These are phyloP conservation scores for Prunella fulvescens DNA, from an alignment of 2,113 vertebrate species.

Conservation along the genomic window DNA sequence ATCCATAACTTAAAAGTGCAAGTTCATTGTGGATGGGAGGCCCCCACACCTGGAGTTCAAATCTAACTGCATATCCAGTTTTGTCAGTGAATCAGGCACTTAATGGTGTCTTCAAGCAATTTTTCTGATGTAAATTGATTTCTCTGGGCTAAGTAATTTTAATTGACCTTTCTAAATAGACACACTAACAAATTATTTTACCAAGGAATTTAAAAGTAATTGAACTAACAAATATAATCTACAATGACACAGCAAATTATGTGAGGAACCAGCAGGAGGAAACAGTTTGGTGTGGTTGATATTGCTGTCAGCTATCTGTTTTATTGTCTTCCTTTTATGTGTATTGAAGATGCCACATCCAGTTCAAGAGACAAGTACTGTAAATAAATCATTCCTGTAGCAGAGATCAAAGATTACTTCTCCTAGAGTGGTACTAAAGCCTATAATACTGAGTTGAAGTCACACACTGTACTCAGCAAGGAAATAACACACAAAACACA, in stretches of 20 bases:
- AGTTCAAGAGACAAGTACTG: background rate
- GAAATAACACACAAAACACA: background rate
- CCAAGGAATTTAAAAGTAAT: background rate
- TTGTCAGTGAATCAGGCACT: background rate
- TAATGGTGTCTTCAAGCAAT: background rate
- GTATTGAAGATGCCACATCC: background rate
- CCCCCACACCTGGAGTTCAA: background rate
- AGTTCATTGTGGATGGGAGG: background rate
- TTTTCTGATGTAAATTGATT: background rate
- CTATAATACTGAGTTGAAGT: background rate
- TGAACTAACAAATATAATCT: background rate
- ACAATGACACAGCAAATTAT: background rate
- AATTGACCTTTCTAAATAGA: background rate
- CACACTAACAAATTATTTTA: background rate
- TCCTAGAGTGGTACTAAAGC: background rate
- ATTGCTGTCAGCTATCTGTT: background rate
- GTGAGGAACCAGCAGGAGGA: background rate
- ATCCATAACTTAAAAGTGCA: background rate
- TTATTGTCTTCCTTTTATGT: background rate
- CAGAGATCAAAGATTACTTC: background rate
- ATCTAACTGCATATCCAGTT: background rate
- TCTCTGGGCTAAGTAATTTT: slow-evolving; percentile 2
- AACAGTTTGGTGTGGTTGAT: background rate
- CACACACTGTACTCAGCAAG: background rate
- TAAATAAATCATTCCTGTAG: background rate